Evolutionary conservation across 2,888 invertebrate genomes (phyloP).

Genomic region (Mylabris sibirica): DNA sequence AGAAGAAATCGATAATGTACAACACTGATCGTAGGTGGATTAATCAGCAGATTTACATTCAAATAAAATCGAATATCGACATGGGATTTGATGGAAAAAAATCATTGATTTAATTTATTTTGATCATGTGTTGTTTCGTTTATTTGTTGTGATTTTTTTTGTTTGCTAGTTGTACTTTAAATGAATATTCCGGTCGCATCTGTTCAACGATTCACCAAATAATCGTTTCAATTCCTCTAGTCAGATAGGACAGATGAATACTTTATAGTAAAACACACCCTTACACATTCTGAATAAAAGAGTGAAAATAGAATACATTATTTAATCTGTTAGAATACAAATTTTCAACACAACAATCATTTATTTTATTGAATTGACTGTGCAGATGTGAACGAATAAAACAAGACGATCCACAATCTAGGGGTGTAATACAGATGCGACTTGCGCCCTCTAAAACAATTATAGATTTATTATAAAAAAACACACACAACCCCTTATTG

Average conservation of each 20-base stretch:
- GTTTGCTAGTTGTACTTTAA: conserved; percentile 18
- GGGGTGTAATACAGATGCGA: neutral
- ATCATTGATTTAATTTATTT: no score
- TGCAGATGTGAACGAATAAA: neutral
- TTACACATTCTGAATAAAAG: neutral
- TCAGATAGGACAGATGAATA: conserved; percentile 34
- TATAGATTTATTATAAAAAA: conserved; percentile 6
- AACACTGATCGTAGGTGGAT: conserved; percentile 13
- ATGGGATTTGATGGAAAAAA: no score
- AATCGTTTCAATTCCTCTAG: conserved; percentile 35
- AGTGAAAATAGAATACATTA: conserved; percentile 5
- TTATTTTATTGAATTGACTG: neutral
- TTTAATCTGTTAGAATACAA: conserved; percentile 5
- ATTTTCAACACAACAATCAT: conserved; percentile 6
- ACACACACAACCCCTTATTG: neutral
- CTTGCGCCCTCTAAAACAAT: neutral
- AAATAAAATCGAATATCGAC: neutral
- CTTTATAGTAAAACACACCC: conserved; percentile 21
- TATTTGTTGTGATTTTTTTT: neutral
- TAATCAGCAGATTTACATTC: conserved; percentile 23
- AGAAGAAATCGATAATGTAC: conserved; percentile 24
- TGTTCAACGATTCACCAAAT: conserved; percentile 33
- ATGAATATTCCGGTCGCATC: conserved; percentile 33
- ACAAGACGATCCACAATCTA: neutral
- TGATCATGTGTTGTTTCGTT: no score